phyloP scores from a whole-genome alignment of 2,888 invertebrate genomes.

The Noctua comes region DNA sequence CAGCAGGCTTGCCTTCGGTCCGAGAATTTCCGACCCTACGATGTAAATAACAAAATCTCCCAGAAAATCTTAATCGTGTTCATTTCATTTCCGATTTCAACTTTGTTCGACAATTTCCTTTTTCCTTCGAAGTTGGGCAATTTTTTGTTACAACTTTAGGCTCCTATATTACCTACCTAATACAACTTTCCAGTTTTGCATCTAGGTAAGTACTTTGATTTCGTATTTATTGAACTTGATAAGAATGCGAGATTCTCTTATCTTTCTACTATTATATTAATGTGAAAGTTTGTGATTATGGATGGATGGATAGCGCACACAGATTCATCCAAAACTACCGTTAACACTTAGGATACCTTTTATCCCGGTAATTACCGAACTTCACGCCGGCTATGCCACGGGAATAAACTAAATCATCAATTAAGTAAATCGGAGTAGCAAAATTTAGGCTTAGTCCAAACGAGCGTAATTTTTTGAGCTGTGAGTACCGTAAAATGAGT shows the following conservation, averaged over 20 bases:
- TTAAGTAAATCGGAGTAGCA: too few relatives aligned
- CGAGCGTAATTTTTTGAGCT: too few relatives aligned
- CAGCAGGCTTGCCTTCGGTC: neutral
- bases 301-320: too few relatives aligned
- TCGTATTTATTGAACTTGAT: neutral
- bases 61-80: constrained; percentile 10
- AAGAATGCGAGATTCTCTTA: neutral
- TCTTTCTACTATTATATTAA: neutral
- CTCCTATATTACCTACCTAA: neutral
- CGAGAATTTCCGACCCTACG: neutral
- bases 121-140: neutral
- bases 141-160: constrained; percentile 9
- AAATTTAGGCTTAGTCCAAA: too few relatives aligned
- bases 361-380: too few relatives aligned
- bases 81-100: constrained; percentile 16
- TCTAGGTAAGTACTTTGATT: neutral
- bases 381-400: too few relatives aligned
- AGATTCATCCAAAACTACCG: too few relatives aligned
- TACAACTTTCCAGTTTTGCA: neutral
- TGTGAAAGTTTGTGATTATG: too few relatives aligned
- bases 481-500: too few relatives aligned
- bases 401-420: too few relatives aligned
- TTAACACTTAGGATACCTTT: too few relatives aligned
- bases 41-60: constrained; percentile 8
- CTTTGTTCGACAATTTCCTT: constrained; percentile 12